A percentile compares a stretch with the other conserved stretches of the same genome.
phyloP scores from a whole-genome alignment of 2,113 vertebrate species.

The Heloderma charlesbogerti region DNA sequence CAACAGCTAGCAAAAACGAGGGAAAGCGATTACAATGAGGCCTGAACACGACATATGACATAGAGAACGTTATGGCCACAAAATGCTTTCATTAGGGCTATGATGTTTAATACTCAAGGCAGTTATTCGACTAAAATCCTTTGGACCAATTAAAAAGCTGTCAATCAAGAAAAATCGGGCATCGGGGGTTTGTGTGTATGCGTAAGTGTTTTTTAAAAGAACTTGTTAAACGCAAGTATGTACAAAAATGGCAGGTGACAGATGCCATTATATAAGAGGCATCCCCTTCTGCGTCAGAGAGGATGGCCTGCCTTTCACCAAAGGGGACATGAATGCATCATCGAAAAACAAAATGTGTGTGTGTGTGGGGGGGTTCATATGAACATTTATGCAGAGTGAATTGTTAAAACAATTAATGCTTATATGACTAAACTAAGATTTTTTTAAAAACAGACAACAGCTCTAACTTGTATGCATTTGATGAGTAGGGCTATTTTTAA shows the following conservation, averaged over 20 bases:
- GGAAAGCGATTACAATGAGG: background rate
- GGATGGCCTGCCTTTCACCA: background rate
- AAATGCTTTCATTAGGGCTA: background rate
- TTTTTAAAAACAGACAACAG: background rate
- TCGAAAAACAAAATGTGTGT: background rate
- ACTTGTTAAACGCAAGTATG: background rate
- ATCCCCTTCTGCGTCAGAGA: background rate
- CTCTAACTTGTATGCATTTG: background rate
- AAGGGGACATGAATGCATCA: background rate
- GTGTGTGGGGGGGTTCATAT: too few species aligned
- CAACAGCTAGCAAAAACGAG: background rate
- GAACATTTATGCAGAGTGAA: background rate
- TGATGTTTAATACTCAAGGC: background rate
- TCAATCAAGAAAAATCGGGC: background rate
- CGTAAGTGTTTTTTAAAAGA: background rate
- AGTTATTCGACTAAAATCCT: background rate
- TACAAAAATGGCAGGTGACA: background rate
- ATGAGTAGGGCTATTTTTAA: background rate
- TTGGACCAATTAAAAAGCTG: background rate
- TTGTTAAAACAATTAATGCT: background rate
- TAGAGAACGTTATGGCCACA: background rate
- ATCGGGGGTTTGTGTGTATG: too few species aligned
- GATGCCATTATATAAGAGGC: background rate
- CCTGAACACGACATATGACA: background rate
- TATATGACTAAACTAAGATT: background rate